These are phyloP conservation scores for Himalopsyche japonica DNA, from an alignment of 2,888 invertebrate species.

Conservation along the genomic window DNA sequence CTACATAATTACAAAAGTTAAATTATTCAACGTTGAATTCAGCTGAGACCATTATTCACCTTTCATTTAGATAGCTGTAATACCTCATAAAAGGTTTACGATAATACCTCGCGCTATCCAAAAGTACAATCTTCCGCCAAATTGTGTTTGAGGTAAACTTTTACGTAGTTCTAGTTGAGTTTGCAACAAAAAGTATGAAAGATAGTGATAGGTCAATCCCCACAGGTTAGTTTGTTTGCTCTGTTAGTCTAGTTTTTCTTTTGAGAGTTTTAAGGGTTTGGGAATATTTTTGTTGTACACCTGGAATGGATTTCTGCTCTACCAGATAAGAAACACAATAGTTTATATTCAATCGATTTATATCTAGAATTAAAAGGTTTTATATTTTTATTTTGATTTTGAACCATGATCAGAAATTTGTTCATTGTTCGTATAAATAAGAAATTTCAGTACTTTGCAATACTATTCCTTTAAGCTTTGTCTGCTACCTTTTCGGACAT, in stretches of 20 bases:
- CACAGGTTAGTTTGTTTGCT: constrained; percentile 37
- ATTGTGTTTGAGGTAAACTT: constrained; percentile 34
- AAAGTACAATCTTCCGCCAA: constrained; percentile 28
- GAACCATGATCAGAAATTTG: too few species aligned
- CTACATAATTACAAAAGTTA: too few species aligned
- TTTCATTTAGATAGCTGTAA: not conserved
- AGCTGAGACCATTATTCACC: not conserved
- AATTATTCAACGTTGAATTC: too few species aligned
- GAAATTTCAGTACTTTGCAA: too few species aligned
- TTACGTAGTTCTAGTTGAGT: constrained; percentile 29
- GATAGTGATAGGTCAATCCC: constrained; percentile 33
- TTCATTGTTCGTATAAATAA: too few species aligned
- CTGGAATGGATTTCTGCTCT: not conserved
- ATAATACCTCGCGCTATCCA: not conserved
- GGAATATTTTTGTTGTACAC: not conserved
- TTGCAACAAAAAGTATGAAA: constrained; percentile 35
- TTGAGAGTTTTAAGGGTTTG: constrained; percentile 27
- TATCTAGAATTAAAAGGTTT: too few species aligned
- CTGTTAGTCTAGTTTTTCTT: constrained; percentile 30
- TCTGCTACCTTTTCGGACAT: too few species aligned
- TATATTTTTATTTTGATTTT: too few species aligned
- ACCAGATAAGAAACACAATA: too few species aligned
- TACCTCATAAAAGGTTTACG: not conserved
- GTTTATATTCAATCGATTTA: too few species aligned
- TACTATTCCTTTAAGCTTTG: too few species aligned